These are phyloP conservation scores for Parascotia fuliginaria DNA, from an alignment of 2,888 invertebrate species.

Conservation along the genomic window DNA sequence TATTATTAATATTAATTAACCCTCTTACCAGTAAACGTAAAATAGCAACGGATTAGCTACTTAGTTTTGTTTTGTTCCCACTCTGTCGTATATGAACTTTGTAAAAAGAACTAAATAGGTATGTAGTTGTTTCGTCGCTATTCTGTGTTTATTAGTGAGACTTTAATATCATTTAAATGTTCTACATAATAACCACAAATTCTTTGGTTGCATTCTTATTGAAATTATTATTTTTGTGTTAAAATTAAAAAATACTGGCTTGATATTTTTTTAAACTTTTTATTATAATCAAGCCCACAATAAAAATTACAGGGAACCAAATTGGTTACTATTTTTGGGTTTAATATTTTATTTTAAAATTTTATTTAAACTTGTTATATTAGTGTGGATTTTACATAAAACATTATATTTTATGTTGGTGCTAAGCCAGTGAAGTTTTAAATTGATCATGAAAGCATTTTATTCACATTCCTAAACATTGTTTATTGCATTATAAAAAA, in stretches of 20 bases:
- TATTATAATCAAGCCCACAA: neutral
- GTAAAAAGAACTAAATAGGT: too few relatives aligned
- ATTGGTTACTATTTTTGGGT: slow-evolving; percentile 1
- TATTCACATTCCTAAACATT: slow-evolving; percentile 52
- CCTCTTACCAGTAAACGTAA: slow-evolving; percentile 4
- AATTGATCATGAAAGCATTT: slow-evolving; percentile 44
- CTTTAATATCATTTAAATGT: too few relatives aligned
- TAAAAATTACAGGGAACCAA: slow-evolving; percentile 21
- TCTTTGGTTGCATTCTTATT: neutral
- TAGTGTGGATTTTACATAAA: slow-evolving; percentile 15
- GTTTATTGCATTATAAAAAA: slow-evolving; percentile 10
- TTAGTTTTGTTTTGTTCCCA: too few relatives aligned
- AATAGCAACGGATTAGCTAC: too few relatives aligned
- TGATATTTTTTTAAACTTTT: too few relatives aligned
- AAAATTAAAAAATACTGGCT: too few relatives aligned
- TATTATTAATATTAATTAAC: too few relatives aligned
- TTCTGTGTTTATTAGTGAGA: too few relatives aligned
- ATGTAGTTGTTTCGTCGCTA: too few relatives aligned
- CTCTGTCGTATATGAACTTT: too few relatives aligned
- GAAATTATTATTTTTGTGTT: too few relatives aligned
- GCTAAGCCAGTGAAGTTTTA: slow-evolving; percentile 32
- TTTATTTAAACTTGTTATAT: slow-evolving; percentile 6
- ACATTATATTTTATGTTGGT: slow-evolving; percentile 24
- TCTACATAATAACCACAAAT: slow-evolving; percentile 22
- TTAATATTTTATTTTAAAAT: slow-evolving; percentile 3